phyloP scores from a whole-genome alignment of 2,888 invertebrate species.

The Zygogramma bicolorata region DNA sequence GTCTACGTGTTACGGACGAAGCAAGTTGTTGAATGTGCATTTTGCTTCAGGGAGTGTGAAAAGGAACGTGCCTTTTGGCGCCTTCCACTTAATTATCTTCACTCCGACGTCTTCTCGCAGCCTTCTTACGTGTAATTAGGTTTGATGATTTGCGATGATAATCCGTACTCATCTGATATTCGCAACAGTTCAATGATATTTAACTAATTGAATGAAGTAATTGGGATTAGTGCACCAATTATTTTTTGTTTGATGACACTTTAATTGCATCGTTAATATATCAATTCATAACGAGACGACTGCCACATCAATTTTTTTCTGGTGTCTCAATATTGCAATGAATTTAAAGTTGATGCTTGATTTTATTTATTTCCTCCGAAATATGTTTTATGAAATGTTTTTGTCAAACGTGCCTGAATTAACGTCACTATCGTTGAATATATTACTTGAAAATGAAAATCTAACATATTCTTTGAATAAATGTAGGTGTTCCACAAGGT shows the following conservation, averaged over 20 bases:
- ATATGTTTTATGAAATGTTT: no score
- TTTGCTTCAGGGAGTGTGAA: not conserved
- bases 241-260: not conserved
- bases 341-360: no score
- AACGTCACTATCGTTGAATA: no score
- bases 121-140: not conserved
- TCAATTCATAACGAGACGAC: not conserved
- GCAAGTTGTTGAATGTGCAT: not conserved
- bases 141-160: not conserved
- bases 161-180: not conserved
- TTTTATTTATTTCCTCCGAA: no score
- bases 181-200: not conserved
- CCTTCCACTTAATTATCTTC: not conserved
- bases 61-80: not conserved
- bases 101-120: not conserved
- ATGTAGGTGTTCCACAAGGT: no score
- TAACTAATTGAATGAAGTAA: not conserved
- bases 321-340: no score
- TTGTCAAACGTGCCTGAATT: no score
- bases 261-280: not conserved
- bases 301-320: not conserved
- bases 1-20: not conserved
- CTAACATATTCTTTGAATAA: no score
- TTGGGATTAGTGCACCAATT: not conserved
- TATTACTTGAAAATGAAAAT: no score